phyloP scores from a whole-genome alignment of 2,113 vertebrate species.

The Thamnophis sirtalis region DNA sequence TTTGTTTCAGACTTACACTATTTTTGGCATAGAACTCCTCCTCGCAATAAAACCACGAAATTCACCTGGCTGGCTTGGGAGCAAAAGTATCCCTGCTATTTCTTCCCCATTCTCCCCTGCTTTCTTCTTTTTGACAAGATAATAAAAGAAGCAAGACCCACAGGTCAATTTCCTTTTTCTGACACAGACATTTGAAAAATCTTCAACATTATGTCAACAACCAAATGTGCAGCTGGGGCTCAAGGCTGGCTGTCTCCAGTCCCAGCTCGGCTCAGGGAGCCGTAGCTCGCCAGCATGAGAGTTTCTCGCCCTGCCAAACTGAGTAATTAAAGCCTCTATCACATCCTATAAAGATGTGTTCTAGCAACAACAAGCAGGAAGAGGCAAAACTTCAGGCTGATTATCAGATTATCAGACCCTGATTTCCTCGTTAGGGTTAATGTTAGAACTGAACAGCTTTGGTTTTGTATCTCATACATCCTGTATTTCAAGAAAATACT shows the following conservation, averaged over 20 bases:
- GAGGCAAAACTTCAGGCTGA: not conserved
- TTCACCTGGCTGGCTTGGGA: not conserved
- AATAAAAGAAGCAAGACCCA: not conserved
- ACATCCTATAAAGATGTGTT: constrained; percentile 22
- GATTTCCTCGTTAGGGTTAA: not conserved
- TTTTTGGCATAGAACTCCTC: not conserved
- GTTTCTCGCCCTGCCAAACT: constrained; percentile 16
- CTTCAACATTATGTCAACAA: constrained; percentile 18
- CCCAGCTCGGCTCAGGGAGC: constrained; percentile 12
- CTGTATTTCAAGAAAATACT: not conserved
- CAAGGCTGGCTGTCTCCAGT: not conserved
- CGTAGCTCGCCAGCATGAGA: not conserved
- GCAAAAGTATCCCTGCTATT: not conserved
- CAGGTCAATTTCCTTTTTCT: constrained; percentile 1
- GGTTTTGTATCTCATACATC: not conserved
- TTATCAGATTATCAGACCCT: not conserved
- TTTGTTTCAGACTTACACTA: not conserved
- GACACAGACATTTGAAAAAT: constrained; percentile 26
- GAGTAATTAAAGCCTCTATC: constrained; percentile 30
- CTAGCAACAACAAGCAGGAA: not conserved
- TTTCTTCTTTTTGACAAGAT: not conserved
- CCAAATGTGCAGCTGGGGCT: constrained; percentile 1
- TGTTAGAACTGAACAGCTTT: not conserved
- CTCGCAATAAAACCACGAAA: not conserved
- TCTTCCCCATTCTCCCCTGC: not conserved